Percentiles rank a stretch among this genome's conserved stretches.
Conservation (phyloP, 2,797 vertebrate species). For the Phalanger gymnotis region DNA sequence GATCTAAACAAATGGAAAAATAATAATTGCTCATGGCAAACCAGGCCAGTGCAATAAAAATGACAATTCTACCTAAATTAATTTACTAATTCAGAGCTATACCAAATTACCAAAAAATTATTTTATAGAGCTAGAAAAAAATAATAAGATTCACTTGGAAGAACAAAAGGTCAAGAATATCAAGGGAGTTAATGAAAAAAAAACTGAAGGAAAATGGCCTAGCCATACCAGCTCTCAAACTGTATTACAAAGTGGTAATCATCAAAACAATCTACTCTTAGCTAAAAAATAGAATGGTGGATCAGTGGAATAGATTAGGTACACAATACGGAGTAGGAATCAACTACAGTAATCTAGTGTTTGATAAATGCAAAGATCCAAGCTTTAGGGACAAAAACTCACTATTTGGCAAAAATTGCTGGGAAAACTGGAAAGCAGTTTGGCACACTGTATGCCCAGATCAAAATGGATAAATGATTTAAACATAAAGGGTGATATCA, state of each 20-base stretch:
- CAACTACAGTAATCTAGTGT: not conserved
- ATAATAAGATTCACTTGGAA: not conserved
- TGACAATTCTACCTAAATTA: too few relatives aligned
- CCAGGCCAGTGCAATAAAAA: not conserved
- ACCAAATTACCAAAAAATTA: too few relatives aligned
- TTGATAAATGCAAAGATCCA: not conserved
- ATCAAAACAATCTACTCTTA: too few relatives aligned
- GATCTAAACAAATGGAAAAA: not conserved
- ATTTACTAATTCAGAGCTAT: too few relatives aligned
- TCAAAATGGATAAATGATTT: not conserved
- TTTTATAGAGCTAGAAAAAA: too few relatives aligned
- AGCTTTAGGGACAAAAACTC: not conserved
- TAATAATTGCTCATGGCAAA: not conserved
- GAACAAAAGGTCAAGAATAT: not conserved
- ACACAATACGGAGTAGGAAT: not conserved
- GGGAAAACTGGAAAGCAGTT: not conserved
- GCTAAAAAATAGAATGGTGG: too few relatives aligned
- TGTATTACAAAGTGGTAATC: too few relatives aligned
- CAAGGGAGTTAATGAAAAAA: too few relatives aligned
- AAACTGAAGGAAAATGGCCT: too few relatives aligned
- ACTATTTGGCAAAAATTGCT: not conserved
- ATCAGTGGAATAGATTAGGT: too few relatives aligned
- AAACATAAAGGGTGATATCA: too few relatives aligned
- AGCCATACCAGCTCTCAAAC: too few relatives aligned
- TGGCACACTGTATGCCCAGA: not conserved